Evolutionary conservation across 2,797 vertebrate species (phyloP).

Genomic region (Sebastes steindachneri): DNA sequence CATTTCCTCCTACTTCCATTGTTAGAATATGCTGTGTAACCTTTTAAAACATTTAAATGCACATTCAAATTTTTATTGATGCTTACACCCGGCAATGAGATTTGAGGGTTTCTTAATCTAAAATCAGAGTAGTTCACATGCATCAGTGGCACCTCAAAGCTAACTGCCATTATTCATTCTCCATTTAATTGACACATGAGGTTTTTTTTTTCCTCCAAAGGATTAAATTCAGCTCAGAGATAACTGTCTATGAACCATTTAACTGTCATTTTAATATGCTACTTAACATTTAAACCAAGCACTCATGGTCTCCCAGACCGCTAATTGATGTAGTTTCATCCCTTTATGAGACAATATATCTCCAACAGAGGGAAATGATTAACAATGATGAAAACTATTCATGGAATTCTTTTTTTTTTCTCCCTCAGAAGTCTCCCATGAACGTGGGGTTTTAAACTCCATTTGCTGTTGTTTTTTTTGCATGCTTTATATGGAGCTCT

Average conservation of each 20-base stretch:
- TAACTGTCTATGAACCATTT: conserved; percentile 91
- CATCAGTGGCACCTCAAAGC: conserved; percentile 73
- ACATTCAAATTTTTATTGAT: conserved; percentile 55
- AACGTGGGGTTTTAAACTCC: conserved; percentile 42
- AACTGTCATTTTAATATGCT: conserved; percentile 95
- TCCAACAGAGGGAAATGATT: conserved; percentile 91
- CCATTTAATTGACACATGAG: conserved; percentile 78
- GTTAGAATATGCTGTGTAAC: conserved; percentile 12
- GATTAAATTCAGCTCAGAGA: conserved; percentile 81
- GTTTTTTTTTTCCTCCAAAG: conserved; percentile 68
- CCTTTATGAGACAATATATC: conserved; percentile 95
- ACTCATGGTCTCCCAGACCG: conserved; percentile 87
- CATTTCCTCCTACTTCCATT: conserved; percentile 1
- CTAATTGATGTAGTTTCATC: conserved; percentile 91
- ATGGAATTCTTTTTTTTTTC: conserved; percentile 53
- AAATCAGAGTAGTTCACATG: conserved; percentile 66
- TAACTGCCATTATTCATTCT: conserved; percentile 80
- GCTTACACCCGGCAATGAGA: conserved; percentile 19
- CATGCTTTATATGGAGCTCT: conserved; percentile 40
- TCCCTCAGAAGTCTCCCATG: conserved; percentile 43
- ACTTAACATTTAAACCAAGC: conserved; percentile 95
- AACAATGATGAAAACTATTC: conserved; percentile 89
- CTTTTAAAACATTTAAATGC: conserved; percentile 59
- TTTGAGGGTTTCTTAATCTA: conserved; percentile 59
- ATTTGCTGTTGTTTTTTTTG: conserved; percentile 40